These are phyloP conservation scores for Calypte anna DNA, from an alignment of 2,113 vertebrate genomes.

Conservation along the genomic window DNA sequence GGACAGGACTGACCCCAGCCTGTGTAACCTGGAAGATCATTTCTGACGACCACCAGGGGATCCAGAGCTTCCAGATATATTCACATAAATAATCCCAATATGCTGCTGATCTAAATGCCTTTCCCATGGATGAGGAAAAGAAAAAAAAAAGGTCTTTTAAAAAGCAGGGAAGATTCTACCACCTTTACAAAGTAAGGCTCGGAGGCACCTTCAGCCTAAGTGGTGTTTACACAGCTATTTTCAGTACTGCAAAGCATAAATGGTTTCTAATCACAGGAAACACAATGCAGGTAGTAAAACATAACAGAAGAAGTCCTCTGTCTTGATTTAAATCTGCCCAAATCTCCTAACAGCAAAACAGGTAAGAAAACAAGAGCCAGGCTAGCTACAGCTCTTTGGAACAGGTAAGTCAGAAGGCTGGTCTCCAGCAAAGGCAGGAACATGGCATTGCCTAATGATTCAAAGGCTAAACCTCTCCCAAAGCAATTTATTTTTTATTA, in stretches of 20 bases:
- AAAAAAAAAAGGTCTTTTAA: background rate
- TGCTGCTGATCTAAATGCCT: background rate
- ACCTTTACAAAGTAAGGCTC: background rate
- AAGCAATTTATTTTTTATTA: slow-evolving; percentile 32
- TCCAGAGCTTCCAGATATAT: background rate
- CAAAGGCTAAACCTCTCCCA: slow-evolving; percentile 16
- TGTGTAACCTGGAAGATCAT: background rate
- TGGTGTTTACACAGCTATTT: slow-evolving; percentile 14
- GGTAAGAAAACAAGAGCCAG: background rate
- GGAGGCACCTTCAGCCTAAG: background rate
- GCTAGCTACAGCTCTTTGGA: background rate
- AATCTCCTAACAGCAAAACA: background rate
- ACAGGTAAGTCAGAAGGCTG: background rate
- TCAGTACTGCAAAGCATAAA: background rate
- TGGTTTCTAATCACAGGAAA: background rate
- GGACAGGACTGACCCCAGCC: background rate
- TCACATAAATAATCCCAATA: background rate
- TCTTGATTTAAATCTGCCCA: slow-evolving; percentile 10
- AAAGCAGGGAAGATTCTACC: background rate
- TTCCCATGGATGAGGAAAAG: background rate
- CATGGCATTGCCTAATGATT: background rate
- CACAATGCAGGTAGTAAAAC: slow-evolving; percentile 37
- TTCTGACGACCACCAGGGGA: background rate
- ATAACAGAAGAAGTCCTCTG: background rate
- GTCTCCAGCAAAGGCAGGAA: background rate